Evolutionary conservation across 2,888 invertebrate species (phyloP).

Genomic region (Latrodectus hesperus): DNA sequence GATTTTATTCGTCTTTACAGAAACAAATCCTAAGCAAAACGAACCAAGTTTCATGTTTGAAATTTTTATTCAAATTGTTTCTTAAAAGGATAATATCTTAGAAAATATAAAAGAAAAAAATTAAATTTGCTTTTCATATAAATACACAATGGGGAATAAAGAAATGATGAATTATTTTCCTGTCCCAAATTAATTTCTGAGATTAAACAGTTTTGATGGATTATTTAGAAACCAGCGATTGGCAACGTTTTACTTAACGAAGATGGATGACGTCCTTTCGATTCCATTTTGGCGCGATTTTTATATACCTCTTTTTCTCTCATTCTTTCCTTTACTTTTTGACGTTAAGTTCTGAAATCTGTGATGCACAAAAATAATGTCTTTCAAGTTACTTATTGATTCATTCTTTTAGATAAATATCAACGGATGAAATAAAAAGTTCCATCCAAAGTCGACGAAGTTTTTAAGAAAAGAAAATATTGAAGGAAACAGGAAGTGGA

Average conservation of each 20-base stretch:
- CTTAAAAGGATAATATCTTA: too few relatives aligned
- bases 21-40: too few relatives aligned
- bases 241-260: conserved; percentile 54
- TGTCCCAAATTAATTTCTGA: conserved; percentile 39
- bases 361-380: neutral
- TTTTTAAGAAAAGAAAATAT: too few relatives aligned
- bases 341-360: neutral
- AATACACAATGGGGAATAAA: conserved; percentile 12
- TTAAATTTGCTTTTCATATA: too few relatives aligned
- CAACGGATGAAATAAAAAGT: too few relatives aligned
- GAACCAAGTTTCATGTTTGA: too few relatives aligned
- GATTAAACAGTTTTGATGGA: conserved; percentile 57
- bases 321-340: neutral
- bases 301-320: conserved; percentile 23
- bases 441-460: too few relatives aligned
- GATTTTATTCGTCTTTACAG: too few relatives aligned
- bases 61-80: too few relatives aligned
- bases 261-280: conserved; percentile 36
- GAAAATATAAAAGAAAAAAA: too few relatives aligned
- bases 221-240: conserved; percentile 46
- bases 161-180: conserved; percentile 52
- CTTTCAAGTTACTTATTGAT: conserved; percentile 1
- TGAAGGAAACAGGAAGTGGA: too few relatives aligned
- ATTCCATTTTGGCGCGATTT: conserved; percentile 14
- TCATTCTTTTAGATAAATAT: neutral